These are phyloP conservation scores for Pogonomyrmex barbatus DNA, from an alignment of 1,140 invertebrate genomes.

Conservation along the genomic window DNA sequence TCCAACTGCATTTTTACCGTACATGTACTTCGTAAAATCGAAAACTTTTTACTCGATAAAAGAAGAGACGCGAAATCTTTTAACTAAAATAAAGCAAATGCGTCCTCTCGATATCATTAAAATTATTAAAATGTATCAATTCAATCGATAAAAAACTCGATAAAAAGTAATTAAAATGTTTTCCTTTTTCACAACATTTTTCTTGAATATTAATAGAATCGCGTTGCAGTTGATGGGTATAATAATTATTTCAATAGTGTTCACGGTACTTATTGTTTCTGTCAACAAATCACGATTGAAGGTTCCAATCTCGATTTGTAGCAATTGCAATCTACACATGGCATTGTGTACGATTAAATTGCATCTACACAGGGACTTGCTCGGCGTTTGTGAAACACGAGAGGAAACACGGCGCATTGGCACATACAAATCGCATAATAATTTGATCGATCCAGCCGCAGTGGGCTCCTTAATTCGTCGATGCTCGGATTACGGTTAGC, in stretches of 20 bases:
- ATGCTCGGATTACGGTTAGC: conserved; percentile 71
- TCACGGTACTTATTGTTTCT: conserved; percentile 21
- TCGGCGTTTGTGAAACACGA: conserved; percentile 5
- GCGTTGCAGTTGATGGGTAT: neutral
- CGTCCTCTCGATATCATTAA: neutral
- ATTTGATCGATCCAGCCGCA: conserved; percentile 59
- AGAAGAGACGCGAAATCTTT: neutral
- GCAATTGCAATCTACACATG: conserved; percentile 24
- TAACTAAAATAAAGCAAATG: neutral
- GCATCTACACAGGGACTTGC: conserved; percentile 7
- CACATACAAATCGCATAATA: conserved; percentile 58
- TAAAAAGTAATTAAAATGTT: neutral
- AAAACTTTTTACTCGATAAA: neutral
- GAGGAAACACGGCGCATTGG: conserved; percentile 41
- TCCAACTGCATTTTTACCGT: neutral
- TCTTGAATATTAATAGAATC: neutral
- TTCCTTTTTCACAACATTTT: neutral
- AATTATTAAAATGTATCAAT: no score
- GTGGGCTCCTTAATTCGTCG: conserved; percentile 70
- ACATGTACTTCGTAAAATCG: neutral
- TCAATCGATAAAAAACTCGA: neutral
- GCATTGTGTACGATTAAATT: conserved; percentile 51
- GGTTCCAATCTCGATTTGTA: conserved; percentile 28
- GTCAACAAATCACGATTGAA: conserved; percentile 30
- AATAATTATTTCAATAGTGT: conserved; percentile 37